Base-by-base conservation (phyloP, 2,113 vertebrate genomes). In the Odontesthes bonariensis region DNA sequence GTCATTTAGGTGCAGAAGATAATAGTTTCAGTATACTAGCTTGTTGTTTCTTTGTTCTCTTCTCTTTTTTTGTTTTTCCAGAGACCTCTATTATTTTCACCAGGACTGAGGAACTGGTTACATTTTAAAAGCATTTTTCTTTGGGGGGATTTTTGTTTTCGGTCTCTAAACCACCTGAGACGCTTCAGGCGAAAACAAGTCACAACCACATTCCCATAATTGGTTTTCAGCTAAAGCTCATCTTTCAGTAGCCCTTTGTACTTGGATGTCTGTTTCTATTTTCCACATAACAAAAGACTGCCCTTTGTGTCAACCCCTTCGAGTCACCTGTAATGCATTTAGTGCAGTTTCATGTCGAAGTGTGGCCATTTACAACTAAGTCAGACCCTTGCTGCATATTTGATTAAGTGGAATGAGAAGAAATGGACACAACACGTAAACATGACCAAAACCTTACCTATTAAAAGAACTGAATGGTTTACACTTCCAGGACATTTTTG, bases 321-420 rank as follows among this genome's bases (percentile, higher is more conserved):
- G 65, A 65, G 80, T 89, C 87, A 84, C 82, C 83, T 78, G 42
- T 89, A 93, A 93, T 84, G 87, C 66, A 79, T 89, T 93, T 93
- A 92, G 52, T 23, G 74, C 14, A 5, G 58, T 62, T 75, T 83
- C 84, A 84, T 65, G 64, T 70, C 61, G 7, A 57, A 35, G 84
- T 51, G 75, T 77, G 75, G 67, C 83, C 66, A 77, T 84, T 83
- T 83, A 77, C 77, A 75, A 75, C 54, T 56, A 60, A 82, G 81
- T 79, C 83, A 70, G 65, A 59, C 55, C 55, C 55, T 66, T 53
- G 62, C 59, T 60, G 53, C 35, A 73, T 69, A 86, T 91, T 81
- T 66, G 79, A 91, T 93, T 86, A 89, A 71, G 67, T 59, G 55
- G 66, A 73, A 70, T 79, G 58, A 69, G 70, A 85, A 27, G 32